These are phyloP conservation scores for Lasioglossum malachurum DNA, from an alignment of 2,888 invertebrate species.

Conservation along the genomic window DNA sequence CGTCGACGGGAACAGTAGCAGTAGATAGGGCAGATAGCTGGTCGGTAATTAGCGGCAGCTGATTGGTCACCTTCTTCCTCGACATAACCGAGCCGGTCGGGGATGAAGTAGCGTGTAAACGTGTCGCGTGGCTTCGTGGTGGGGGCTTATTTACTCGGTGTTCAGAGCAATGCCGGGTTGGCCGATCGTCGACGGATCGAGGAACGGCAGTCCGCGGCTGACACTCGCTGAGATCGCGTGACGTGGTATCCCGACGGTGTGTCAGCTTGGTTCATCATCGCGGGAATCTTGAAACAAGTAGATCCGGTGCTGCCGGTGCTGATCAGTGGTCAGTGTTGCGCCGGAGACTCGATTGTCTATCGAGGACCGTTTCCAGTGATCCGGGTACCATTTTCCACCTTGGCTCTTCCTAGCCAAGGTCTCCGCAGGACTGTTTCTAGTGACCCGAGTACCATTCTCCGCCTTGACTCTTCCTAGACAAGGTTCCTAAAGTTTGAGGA, in stretches of 20 bases:
- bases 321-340: background rate
- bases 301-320: background rate
- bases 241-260: conserved; percentile 13
- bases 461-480: background rate
- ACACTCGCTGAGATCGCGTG: conserved; percentile 54
- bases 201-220: conserved; percentile 62
- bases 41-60: conserved; percentile 67
- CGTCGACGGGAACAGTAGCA: conserved; percentile 20
- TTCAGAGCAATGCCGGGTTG: conserved; percentile 61
- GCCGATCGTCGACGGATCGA: conserved; percentile 57
- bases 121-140: conserved; percentile 51
- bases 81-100: conserved; percentile 42
- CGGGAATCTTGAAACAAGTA: background rate
- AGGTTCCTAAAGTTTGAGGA: background rate
- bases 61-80: conserved; percentile 72
- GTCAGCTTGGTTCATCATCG: background rate
- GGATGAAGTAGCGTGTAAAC: conserved; percentile 49
- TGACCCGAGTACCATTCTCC: background rate
- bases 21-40: conserved; percentile 44
- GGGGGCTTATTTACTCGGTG: conserved; percentile 75
- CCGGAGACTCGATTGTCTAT: background rate
- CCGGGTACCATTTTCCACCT: background rate
- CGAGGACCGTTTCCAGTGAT: background rate
- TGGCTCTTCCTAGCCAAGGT: background rate
- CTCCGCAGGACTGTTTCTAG: background rate